Evolutionary conservation across 2,888 invertebrate genomes (phyloP), one percentile per base, ranked within the genome.

Genomic region (Galeruca laticollis): DNA sequence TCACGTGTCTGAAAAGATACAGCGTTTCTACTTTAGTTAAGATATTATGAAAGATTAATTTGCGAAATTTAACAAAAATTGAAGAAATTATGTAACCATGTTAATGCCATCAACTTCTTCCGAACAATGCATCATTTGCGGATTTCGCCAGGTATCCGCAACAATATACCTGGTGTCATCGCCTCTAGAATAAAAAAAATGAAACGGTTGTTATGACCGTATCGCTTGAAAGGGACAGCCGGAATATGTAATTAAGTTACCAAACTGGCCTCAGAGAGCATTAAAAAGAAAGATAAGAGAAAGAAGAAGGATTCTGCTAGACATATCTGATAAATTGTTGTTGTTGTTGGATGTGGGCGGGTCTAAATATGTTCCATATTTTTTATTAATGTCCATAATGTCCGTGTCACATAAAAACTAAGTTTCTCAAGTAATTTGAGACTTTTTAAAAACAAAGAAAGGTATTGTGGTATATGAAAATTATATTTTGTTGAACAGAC

Each of bases 231-330:
- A 62, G n/a, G 52, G 26, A 35, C 51, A 61, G 49, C 18, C 59
- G 33, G 52, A 64, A 69, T 69, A 69, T 69, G 60, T 69, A 69
- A 69, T 69, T 60, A 69, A 69, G 69, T 69, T 69, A 69, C 69
- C 69, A 64, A 64, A 69, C 69, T 31, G 57, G 69, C 64, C 60
- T 52, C 52, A 54, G 69, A 60, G 60, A 43, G 26, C 64, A 54
- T 64, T 64, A 69, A 52, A 69, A 56, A 47, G 52, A 52, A 52
- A 57, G 57, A 64, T 64, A 63, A 63, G 63, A 63, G 6, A 26
- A 26, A 26, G n/a, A 37, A 15, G 11, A 63, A 31, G 43, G 33
- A 31, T 49, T 63, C 63, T 35, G 54, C 20, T 54, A 49, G 47
- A 60, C 43, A 26, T 43, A 59, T 59, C 59, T 59, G 59, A 59